Conservation (phyloP, 1,140 invertebrate species). For the Eumaeus atala region DNA sequence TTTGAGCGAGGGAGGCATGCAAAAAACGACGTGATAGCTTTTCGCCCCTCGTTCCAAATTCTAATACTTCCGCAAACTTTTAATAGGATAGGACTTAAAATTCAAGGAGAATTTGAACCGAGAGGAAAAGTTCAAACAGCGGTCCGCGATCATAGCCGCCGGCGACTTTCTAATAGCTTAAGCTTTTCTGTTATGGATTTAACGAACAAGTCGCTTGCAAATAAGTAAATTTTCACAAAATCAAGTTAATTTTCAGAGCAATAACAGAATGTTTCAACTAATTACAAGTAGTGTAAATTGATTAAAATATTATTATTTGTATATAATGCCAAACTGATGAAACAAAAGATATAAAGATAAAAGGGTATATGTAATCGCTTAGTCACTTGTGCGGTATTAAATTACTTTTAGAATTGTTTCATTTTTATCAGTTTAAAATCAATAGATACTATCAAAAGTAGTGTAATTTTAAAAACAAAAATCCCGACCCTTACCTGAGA, state of each 20-base stretch:
- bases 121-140: slow-evolving; percentile 52
- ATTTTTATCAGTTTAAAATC: too few relatives aligned
- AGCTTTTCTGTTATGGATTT: slow-evolving; percentile 32
- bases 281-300: slow-evolving; percentile 1
- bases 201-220: slow-evolving; percentile 14
- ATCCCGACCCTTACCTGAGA: too few relatives aligned
- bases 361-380: too few relatives aligned
- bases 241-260: slow-evolving; percentile 4
- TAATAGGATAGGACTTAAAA: slow-evolving; percentile 72
- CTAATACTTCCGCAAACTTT: slow-evolving; percentile 71
- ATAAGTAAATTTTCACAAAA: slow-evolving; percentile 10
- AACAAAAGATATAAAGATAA: too few relatives aligned
- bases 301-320: neutral
- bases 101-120: slow-evolving; percentile 59
- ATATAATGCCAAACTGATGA: too few relatives aligned
- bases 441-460: too few relatives aligned
- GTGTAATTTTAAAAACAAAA: too few relatives aligned
- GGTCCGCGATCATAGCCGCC: slow-evolving; percentile 38
- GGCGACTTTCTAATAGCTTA: slow-evolving; percentile 39
- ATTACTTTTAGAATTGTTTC: too few relatives aligned
- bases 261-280: neutral
- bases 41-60: slow-evolving; percentile 70
- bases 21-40: slow-evolving; percentile 67
- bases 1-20: slow-evolving; percentile 25
- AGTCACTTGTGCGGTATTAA: too few relatives aligned